These are phyloP conservation scores for Sanderia malayensis DNA, from an alignment of 30 jellyfish, hydroid and myxozoan species.

Conservation along the genomic window DNA sequence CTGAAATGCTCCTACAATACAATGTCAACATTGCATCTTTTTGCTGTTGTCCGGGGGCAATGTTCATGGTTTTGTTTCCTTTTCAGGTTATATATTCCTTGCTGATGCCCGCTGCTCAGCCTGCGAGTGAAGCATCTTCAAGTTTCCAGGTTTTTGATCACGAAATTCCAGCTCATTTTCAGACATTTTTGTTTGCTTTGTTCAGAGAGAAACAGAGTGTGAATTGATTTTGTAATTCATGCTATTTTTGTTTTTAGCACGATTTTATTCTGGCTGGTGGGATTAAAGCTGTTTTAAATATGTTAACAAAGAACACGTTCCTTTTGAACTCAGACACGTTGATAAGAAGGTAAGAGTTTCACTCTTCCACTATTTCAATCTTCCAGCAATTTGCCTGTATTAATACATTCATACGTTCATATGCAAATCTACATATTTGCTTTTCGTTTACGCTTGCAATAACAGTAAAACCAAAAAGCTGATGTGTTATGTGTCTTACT, in stretches of 20 bases:
- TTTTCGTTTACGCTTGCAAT: no score
- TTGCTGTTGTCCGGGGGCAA: no score
- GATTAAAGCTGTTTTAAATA: constrained; percentile 64
- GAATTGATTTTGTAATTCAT: background rate
- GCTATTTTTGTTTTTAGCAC: constrained; percentile 32
- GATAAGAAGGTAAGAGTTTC: constrained; percentile 63
- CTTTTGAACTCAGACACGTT: constrained; percentile 64
- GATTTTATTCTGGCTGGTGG: constrained; percentile 96
- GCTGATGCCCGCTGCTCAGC: constrained; percentile 89
- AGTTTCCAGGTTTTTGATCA: constrained; percentile 58
- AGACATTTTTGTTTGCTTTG: no score
- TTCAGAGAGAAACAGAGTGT: no score
- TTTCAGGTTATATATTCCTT: constrained; percentile 81
- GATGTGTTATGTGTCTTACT: no score
- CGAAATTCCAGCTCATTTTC: background rate
- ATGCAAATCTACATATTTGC: no score
- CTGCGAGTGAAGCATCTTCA: constrained; percentile 52
- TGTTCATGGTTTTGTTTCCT: background rate
- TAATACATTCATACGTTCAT: no score
- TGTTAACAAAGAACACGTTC: constrained; percentile 71
- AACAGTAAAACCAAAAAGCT: no score
- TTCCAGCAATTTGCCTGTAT: no score
- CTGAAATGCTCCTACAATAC: no score
- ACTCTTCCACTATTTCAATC: no score
- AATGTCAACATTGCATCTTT: no score